Evolutionary conservation across 2,113 vertebrate genomes (phyloP).

Genomic region (Notothenia rossii): DNA sequence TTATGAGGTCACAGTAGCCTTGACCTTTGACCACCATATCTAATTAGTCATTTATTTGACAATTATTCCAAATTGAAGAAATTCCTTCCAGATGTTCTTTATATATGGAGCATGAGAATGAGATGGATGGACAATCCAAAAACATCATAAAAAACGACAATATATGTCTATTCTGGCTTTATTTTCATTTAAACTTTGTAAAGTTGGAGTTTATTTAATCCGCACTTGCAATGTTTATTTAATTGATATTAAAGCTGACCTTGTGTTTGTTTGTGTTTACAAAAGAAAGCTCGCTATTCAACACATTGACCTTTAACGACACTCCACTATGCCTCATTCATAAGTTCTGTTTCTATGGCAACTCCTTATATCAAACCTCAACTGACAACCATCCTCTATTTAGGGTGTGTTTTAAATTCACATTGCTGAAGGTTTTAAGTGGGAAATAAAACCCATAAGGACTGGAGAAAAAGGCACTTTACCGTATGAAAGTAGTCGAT

Average conservation of each 20-base stretch:
- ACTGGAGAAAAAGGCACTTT: conserved; percentile 10
- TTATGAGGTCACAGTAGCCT: too few species aligned
- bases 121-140: too few species aligned
- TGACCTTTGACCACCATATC: too few species aligned
- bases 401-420: background rate
- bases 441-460: background rate
- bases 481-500: conserved; percentile 99
- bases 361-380: background rate
- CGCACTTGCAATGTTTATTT: background rate
- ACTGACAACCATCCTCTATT: background rate
- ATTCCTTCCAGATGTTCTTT: too few species aligned
- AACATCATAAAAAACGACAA: background rate
- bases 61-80: too few species aligned
- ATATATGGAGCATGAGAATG: too few species aligned
- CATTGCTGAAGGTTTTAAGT: background rate
- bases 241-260: background rate
- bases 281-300: background rate
- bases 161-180: background rate
- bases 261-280: background rate
- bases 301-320: background rate
- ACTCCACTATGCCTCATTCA: background rate
- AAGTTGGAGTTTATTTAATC: background rate
- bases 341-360: background rate
- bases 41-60: too few species aligned
- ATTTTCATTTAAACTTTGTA: background rate